These are phyloP conservation scores for Rhipidura dahli DNA, from an alignment of 2,113 vertebrate genomes.

Conservation along the genomic window DNA sequence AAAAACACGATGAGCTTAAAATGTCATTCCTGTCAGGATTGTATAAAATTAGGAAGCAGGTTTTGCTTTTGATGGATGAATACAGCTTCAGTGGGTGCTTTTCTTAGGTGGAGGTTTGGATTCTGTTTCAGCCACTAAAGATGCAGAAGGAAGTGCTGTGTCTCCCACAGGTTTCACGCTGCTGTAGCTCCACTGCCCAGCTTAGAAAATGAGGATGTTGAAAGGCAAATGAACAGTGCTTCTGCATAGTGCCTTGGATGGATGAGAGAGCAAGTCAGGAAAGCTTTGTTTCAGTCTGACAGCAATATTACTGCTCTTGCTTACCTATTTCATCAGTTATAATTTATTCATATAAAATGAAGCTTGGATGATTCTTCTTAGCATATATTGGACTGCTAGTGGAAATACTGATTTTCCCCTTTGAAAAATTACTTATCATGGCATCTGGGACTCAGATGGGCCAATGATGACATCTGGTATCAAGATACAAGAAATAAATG, in stretches of 20 bases:
- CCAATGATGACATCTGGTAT: background rate
- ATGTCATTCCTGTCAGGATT: conserved; percentile 2
- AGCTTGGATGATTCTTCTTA: background rate
- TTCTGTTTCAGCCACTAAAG: background rate
- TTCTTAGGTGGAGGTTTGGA: background rate
- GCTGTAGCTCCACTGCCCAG: background rate
- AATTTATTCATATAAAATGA: background rate
- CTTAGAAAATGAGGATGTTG: background rate
- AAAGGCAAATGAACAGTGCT: background rate
- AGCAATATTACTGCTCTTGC: background rate
- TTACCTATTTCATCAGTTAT: background rate
- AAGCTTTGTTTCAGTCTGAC: background rate
- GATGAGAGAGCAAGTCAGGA: background rate
- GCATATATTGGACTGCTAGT: background rate
- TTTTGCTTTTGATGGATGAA: conserved; percentile 14
- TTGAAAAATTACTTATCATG: background rate
- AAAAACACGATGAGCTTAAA: conserved; percentile 35
- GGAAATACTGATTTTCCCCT: background rate
- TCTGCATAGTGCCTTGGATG: background rate
- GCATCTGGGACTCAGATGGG: background rate
- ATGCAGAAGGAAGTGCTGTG: rapidly evolving
- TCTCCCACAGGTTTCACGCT: background rate
- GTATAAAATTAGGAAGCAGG: conserved; percentile 19
- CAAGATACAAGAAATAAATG: background rate
- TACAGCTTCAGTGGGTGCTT: background rate